Base-by-base conservation (phyloP, 1,140 invertebrate genomes). In the Orussus abietinus region DNA sequence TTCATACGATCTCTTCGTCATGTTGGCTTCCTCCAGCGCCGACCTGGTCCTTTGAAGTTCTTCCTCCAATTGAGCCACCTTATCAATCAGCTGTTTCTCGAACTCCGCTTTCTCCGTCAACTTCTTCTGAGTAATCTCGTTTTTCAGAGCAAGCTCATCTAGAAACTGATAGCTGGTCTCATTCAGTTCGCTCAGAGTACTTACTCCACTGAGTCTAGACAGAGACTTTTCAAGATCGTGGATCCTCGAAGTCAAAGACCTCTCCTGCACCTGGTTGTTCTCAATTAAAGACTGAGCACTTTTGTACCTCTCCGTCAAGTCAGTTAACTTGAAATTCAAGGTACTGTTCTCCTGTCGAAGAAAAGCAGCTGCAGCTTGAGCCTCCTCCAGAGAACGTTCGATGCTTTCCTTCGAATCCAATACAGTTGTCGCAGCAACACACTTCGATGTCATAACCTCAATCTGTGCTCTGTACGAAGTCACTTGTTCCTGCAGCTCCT, bases 361-460 rank as follows among this genome's bases (percentile, higher is more conserved):
- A 1, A 21, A 20, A 0, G 57, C 42, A 3, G 59, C 53, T 13
- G 62, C 66, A 2, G 51, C 51, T 5, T 70, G 18, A 0, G 66
- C 64, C 19, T 68, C 56, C 11, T 70, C 62, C 3, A 70, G 22
- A 0, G 64, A 66, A 12, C 59, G 57, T 33, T 71, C 69, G 3
- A 71, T 71, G 10, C 69, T 74, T 21, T 74, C 68, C 33, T 70
- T 72, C 0, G 71, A 70, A 4, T 72, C 67, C 0, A 68, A 39
- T 4, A 71, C 51, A 14, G 59, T 66, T 7, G 55, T 53, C 0
- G 56, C 44, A 1, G 71, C 44, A 3, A 71, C 17, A 12, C 64
- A 69, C 31, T 74, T 72, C 0, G 65, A 56, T 0, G 69, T 67
- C 1, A 72, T 47, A 2, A 70, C 66, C 10, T 72, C 62, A 1